Evolutionary conservation across 2,888 invertebrate species (phyloP).

Genomic region (Polydrusus tereticollis): DNA sequence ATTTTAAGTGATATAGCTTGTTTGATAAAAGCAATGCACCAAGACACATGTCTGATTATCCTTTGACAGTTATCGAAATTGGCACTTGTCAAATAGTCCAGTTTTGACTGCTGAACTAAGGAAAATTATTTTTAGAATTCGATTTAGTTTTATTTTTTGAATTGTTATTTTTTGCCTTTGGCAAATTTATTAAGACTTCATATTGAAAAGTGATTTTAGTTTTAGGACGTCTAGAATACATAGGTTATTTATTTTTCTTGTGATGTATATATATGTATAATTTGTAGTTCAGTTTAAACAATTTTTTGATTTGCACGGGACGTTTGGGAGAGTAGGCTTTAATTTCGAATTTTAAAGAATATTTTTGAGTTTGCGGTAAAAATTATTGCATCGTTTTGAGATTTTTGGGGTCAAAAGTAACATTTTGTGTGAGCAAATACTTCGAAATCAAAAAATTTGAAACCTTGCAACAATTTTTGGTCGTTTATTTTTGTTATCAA

Average conservation of each 20-base stretch:
- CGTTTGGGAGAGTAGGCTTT: conserved; percentile 10
- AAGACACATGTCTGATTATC: neutral
- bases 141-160: conserved; percentile 57
- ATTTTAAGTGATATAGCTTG: conserved; percentile 3
- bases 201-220: conserved; percentile 64
- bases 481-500: neutral
- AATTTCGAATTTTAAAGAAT: neutral
- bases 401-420: neutral
- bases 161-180: conserved; percentile 59
- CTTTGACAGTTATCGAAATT: neutral
- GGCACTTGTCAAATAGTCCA: neutral
- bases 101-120: neutral
- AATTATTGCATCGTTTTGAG: neutral
- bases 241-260: conserved; percentile 64
- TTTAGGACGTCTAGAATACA: conserved; percentile 58
- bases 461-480: neutral
- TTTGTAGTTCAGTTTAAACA: conserved; percentile 15
- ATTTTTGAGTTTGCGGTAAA: neutral
- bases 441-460: neutral
- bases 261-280: conserved; percentile 56
- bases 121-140: conserved; percentile 63
- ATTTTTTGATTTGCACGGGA: conserved; percentile 7
- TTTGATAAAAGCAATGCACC: conserved; percentile 6
- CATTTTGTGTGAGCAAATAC: neutral
- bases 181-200: conserved; percentile 24